Conservation (phyloP, 2,888 invertebrate species). For the Caenorhabditis afra region DNA sequence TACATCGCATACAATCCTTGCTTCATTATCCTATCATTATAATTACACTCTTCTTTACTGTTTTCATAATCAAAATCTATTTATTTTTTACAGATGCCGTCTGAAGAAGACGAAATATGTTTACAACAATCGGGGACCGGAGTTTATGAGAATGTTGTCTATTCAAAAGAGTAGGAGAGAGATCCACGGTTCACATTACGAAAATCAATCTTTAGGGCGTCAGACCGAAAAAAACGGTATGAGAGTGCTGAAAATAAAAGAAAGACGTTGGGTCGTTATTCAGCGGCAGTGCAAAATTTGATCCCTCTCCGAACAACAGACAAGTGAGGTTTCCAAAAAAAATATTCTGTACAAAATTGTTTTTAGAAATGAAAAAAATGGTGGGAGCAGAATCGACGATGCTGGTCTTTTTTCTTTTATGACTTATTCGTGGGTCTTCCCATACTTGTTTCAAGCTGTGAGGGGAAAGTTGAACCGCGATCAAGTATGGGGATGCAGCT, state of each 20-base stretch:
- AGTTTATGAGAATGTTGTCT: conserved; percentile 56
- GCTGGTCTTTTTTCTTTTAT: conserved; percentile 81
- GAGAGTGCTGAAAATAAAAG: neutral
- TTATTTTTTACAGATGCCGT: conserved; percentile 44
- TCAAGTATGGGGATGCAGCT: conserved; percentile 79
- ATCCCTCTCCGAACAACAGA: conserved; percentile 52
- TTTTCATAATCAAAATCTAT: neutral
- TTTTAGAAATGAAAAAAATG: conserved; percentile 48
- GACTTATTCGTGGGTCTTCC: conserved; percentile 82
- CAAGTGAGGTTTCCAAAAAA: conserved; percentile 13
- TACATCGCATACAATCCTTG: too few relatives aligned
- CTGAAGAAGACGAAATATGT: conserved; percentile 44
- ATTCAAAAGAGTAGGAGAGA: conserved; percentile 46
- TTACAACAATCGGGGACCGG: conserved; percentile 54
- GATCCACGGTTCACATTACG: too few relatives aligned
- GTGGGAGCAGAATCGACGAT: conserved; percentile 77
- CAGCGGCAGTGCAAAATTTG: conserved; percentile 44
- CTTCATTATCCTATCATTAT: too few relatives aligned
- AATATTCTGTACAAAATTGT: neutral
- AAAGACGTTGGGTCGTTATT: conserved; percentile 45
- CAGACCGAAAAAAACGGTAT: conserved; percentile 33
- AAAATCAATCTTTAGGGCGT: conserved; percentile 19
- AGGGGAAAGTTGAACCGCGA: conserved; percentile 67
- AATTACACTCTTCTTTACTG: too few relatives aligned
- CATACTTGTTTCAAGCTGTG: conserved; percentile 81